Conservation (phyloP, 2,113 vertebrate genomes). For the Saguinus imperator region DNA sequence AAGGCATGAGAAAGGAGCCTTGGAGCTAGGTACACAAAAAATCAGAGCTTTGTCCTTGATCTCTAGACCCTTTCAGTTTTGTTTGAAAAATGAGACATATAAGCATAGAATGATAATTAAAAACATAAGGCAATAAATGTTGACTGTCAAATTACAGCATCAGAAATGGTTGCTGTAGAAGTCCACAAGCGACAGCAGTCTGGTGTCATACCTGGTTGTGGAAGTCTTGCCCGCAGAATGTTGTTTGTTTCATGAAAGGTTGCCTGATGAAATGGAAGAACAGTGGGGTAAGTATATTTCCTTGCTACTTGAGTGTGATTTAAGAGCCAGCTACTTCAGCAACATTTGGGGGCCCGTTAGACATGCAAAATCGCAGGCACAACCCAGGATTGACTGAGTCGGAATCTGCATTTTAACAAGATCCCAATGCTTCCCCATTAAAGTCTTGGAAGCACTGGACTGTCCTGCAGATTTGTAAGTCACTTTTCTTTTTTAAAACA, state of each 20-base stretch:
- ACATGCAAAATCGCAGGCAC: not conserved
- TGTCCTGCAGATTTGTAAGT: not conserved
- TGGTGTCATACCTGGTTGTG: not conserved
- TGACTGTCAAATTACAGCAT: not conserved
- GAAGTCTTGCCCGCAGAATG: not conserved
- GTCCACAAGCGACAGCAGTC: not conserved
- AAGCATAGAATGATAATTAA: not conserved
- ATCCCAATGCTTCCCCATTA: not conserved
- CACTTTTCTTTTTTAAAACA: not conserved
- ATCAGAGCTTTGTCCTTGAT: not conserved
- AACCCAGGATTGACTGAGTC: not conserved
- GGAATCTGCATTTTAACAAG: not conserved
- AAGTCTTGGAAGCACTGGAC: not conserved
- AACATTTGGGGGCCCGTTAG: not conserved
- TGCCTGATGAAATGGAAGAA: not conserved
- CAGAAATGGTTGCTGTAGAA: not conserved
- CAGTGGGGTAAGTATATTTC: rapidly evolving
- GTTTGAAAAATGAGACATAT: not conserved
- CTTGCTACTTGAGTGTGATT: not conserved
- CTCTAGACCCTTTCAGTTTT: not conserved
- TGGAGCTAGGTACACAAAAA: not conserved
- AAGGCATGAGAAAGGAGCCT: not conserved
- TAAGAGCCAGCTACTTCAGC: not conserved
- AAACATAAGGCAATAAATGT: not conserved
- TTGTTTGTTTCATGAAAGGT: not conserved